Base-by-base conservation (phyloP, 2,113 vertebrate genomes). In the Sorex fumeus region DNA sequence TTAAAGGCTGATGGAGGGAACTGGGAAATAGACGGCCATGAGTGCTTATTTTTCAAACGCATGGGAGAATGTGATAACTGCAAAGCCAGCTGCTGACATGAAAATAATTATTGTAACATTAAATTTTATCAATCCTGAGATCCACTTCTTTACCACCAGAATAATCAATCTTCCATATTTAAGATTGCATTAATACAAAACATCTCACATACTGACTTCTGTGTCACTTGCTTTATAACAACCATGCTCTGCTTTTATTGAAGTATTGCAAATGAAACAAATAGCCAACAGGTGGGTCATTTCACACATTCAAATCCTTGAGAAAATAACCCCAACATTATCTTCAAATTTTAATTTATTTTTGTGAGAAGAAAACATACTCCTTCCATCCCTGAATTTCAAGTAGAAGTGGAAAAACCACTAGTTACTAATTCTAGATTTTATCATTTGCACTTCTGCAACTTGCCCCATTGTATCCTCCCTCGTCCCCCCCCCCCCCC, bases 41-140 rank as follows among this genome's bases (percentile, higher is more conserved):
- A 87, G 25, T 34, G 4, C 86, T 90, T 87, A 90, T 72, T 40
- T 40, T 71, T 77, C 76, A 40, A 87, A 86, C 78, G 21, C 12
- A 27, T 36, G 53, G 76, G 71, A 94, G 71, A 50, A 67, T 32
- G 32, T 27, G 64, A 43, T 72, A 64, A 64, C 84, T 82, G 27
- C 34, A 88, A 40, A 93, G 53, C 80, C 83, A 84, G 92, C 83
- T 88, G 86, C 81, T 89, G 30, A 93, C 91, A 89, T 75, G 57
- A 88, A 74, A 84, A 32, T 90, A 91, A 89, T 82, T 90, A 53
- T 57, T 78, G 28, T 36, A 57, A 92, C 71, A 92, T 94, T 94
- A 76, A 81, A 84, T 91, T 90, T 86, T 85, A 88, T 88, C 86
- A 60, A 12, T 45, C 69, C 84, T 84, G 70, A 93, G 62, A 77